Percentiles rank a stretch among this genome's conserved stretches.
phyloP scores from a whole-genome alignment of 1,140 invertebrate genomes.

The Paralvinella palmiformis region DNA sequence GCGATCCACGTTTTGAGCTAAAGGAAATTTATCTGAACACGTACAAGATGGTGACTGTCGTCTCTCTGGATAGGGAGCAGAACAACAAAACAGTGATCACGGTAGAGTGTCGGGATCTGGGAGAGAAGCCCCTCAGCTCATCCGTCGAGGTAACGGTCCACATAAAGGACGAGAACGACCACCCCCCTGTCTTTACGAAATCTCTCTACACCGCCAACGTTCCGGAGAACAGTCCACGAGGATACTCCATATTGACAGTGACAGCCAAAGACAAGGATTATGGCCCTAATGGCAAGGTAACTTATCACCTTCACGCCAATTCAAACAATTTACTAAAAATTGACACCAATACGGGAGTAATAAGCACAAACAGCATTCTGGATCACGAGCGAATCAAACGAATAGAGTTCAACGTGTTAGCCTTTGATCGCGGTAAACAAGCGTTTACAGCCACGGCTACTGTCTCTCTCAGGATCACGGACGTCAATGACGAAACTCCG shows the following conservation, averaged over 20 bases:
- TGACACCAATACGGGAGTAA: constrained; percentile 74
- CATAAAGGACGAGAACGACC: constrained; percentile 87
- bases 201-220: constrained; percentile 4
- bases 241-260: background rate
- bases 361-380: constrained; percentile 70
- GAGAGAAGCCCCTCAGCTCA: constrained; percentile 55
- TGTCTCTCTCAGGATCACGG: constrained; percentile 81
- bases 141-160: constrained; percentile 49
- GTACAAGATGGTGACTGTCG: constrained; percentile 16
- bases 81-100: constrained; percentile 67
- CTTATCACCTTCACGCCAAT: constrained; percentile 8
- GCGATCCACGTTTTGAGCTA: constrained; percentile 6
- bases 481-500: constrained; percentile 71
- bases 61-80: constrained; percentile 64
- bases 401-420: constrained; percentile 86
- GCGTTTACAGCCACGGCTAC: constrained; percentile 71
- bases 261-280: constrained; percentile 2
- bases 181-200: constrained; percentile 45
- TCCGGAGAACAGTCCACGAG: constrained; percentile 16
- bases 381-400: constrained; percentile 83
- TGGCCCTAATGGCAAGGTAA: constrained; percentile 9
- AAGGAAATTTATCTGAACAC: constrained; percentile 5
- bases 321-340: constrained; percentile 61
- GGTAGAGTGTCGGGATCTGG: constrained; percentile 69
- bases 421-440: constrained; percentile 84